These are phyloP conservation scores for Tiliqua scincoides DNA, from an alignment of 2,113 vertebrate genomes.

Conservation along the genomic window DNA sequence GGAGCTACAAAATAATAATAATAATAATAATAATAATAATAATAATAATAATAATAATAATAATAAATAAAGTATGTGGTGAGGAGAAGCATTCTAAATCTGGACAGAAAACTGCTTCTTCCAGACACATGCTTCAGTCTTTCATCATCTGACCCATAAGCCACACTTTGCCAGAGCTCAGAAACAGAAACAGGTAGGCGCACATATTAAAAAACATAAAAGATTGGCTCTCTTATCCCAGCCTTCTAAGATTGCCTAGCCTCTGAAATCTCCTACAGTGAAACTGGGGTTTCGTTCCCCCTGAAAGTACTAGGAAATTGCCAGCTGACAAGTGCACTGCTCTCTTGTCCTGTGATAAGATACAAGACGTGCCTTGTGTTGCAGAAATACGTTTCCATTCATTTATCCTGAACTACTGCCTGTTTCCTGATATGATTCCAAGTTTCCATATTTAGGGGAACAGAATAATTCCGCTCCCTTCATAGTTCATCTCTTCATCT, in stretches of 20 bases:
- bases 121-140: not conserved
- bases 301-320: not conserved
- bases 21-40: no score
- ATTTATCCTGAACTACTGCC: not conserved
- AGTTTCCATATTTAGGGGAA: no score
- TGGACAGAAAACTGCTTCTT: not conserved
- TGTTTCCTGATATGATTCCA: not conserved
- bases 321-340: not conserved
- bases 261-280: not conserved
- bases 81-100: not conserved
- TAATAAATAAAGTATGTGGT: no score
- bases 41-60: no score
- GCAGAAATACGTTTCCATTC: not conserved
- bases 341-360: not conserved
- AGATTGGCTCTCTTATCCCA: no score
- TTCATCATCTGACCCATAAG: not conserved
- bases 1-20: no score
- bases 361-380: not conserved
- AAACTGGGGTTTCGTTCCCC: not conserved
- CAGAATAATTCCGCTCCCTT: not conserved
- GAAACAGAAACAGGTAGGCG: not conserved
- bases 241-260: not conserved
- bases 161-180: not conserved
- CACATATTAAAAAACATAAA: no score
- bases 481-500: not conserved